phyloP scores from a whole-genome alignment of 2,797 vertebrate genomes.

The Chelmon rostratus region DNA sequence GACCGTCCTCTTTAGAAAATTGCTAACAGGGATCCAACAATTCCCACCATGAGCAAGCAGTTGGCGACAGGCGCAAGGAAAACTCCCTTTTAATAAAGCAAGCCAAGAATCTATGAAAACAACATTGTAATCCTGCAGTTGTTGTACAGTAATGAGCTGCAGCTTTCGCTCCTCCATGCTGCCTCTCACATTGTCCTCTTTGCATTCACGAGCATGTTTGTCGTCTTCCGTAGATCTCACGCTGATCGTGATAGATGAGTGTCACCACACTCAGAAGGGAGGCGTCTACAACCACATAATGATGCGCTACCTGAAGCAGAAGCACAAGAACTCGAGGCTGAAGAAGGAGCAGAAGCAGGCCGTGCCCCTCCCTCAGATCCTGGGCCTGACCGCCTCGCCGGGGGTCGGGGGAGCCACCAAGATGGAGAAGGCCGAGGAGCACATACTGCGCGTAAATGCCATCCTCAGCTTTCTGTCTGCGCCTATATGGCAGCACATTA shows the following conservation, averaged over 20 bases:
- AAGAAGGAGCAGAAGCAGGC: conserved; percentile 85
- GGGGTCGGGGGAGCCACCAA: conserved; percentile 92
- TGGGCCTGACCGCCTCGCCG: conserved; percentile 96
- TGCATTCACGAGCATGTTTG: neutral
- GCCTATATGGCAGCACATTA: neutral
- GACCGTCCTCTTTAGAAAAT: no score
- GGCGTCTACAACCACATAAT: conserved; percentile 96
- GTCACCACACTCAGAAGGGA: conserved; percentile 97
- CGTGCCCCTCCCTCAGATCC: conserved; percentile 90
- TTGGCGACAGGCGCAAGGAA: no score
- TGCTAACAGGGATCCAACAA: no score
- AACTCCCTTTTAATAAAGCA: neutral
- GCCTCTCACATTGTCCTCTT: neutral
- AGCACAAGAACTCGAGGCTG: conserved; percentile 85
- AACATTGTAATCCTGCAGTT: neutral
- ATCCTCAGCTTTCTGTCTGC: neutral
- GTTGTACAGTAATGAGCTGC: neutral
- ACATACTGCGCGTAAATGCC: conserved; percentile 93
- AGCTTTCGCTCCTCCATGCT: neutral
- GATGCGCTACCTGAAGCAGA: conserved; percentile 93
- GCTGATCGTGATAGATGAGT: conserved; percentile 95
- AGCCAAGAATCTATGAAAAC: neutral
- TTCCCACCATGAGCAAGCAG: no score
- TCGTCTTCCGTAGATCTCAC: conserved; percentile 87
- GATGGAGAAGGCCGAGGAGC: conserved; percentile 88